Evolutionary conservation across 2,113 vertebrate genomes (phyloP).

Genomic region (Nettapus auritus): DNA sequence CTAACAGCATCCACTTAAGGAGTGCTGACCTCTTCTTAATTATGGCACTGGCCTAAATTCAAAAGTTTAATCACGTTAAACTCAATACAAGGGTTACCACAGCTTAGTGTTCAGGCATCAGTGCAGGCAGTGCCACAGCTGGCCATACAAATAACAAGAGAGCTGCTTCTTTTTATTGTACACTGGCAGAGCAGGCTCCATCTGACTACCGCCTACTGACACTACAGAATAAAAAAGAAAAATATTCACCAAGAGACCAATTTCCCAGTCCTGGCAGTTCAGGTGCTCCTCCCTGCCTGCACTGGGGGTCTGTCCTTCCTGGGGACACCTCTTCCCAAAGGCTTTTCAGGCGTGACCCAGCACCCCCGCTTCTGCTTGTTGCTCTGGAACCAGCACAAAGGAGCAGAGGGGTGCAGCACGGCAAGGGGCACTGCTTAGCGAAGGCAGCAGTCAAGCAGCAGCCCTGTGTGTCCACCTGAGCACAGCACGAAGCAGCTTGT

Average conservation of each 20-base stretch:
- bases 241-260: neutral
- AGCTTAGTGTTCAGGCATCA: neutral
- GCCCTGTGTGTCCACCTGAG: fast-evolving
- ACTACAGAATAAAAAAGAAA: neutral
- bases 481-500: neutral
- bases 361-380: neutral
- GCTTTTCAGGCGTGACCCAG: fast-evolving
- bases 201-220: neutral
- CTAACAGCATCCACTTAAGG: neutral
- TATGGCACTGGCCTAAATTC: neutral
- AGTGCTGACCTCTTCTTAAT: neutral
- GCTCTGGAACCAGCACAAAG: neutral
- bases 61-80: neutral
- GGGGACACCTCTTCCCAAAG: neutral
- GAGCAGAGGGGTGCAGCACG: fast-evolving
- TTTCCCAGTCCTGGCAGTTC: neutral
- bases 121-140: neutral
- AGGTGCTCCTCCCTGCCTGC: neutral
- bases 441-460: neutral
- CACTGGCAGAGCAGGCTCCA: fast-evolving
- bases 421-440: neutral
- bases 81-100: neutral
- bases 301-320: neutral
- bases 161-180: neutral
- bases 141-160: neutral